Evolutionary conservation across 2,797 vertebrate species (phyloP).

Genomic region (Momotus momota): DNA sequence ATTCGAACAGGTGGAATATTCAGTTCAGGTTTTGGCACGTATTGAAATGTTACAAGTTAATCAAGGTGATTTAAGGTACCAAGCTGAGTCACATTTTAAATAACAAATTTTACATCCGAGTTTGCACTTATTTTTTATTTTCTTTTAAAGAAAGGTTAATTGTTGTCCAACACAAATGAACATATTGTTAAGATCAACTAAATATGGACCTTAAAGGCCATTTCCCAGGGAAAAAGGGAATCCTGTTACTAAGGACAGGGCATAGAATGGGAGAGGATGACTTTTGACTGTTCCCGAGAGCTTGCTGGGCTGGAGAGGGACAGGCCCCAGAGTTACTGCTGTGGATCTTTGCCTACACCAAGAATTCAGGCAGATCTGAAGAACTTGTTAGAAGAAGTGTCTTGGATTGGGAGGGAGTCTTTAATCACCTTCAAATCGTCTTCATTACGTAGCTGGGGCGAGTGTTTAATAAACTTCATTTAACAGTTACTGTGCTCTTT

Average conservation of each 20-base stretch:
- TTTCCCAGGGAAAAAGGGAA: background rate
- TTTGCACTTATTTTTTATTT: background rate
- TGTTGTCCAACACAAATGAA: background rate
- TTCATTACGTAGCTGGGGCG: background rate
- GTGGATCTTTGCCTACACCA: too few species aligned
- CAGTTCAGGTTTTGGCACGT: background rate
- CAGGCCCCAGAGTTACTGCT: too few species aligned
- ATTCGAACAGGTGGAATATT: background rate
- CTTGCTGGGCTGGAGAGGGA: too few species aligned
- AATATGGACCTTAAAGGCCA: background rate
- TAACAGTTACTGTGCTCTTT: background rate
- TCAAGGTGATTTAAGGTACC: background rate
- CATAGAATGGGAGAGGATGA: background rate
- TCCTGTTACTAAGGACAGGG: background rate
- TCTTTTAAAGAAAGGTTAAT: background rate
- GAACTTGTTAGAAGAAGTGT: background rate
- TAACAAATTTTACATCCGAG: background rate
- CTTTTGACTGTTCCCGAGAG: too few species aligned
- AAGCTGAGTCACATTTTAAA: background rate
- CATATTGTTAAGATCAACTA: background rate
- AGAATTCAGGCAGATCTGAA: too few species aligned
- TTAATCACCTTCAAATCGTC: background rate
- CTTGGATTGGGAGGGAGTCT: background rate
- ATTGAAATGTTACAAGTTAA: background rate
- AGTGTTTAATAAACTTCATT: background rate